phyloP scores from a whole-genome alignment of 2,113 vertebrate species.

The Stegastes partitus region DNA sequence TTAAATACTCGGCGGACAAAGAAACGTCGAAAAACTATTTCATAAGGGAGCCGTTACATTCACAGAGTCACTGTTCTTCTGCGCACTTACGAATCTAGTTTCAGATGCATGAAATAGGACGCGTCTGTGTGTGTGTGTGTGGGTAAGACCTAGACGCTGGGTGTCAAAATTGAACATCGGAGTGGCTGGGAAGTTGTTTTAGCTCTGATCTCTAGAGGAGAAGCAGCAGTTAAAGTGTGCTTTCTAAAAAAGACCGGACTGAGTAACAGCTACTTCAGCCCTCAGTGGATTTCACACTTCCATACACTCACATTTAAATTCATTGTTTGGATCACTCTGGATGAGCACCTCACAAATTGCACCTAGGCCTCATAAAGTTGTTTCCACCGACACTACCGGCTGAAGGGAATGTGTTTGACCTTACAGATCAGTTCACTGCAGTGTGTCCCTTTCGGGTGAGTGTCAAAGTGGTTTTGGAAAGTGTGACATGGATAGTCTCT shows the following conservation, averaged over 20 bases:
- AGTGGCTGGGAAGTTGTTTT: slow-evolving; percentile 38
- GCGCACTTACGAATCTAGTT: slow-evolving; percentile 42
- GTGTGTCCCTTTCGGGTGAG: not conserved
- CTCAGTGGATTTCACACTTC: slow-evolving; percentile 83
- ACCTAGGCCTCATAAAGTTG: not conserved
- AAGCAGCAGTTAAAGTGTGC: slow-evolving; percentile 78
- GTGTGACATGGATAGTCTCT: slow-evolving; percentile 1
- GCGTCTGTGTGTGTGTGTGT: slow-evolving; percentile 35
- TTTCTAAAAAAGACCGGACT: slow-evolving; percentile 78
- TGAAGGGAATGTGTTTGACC: slow-evolving; percentile 24
- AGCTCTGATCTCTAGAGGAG: slow-evolving; percentile 18
- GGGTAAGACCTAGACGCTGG: slow-evolving; percentile 28
- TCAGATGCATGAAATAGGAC: slow-evolving; percentile 51
- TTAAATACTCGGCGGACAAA: slow-evolving; percentile 30
- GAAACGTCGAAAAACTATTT: slow-evolving; percentile 23
- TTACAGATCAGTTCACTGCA: slow-evolving; percentile 13
- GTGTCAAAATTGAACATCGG: slow-evolving; percentile 52
- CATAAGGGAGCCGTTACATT: slow-evolving; percentile 41
- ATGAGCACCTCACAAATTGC: slow-evolving; percentile 9
- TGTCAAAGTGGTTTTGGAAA: slow-evolving; percentile 12
- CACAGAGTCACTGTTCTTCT: slow-evolving; percentile 38
- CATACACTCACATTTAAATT: slow-evolving; percentile 52
- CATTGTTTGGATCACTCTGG: slow-evolving; percentile 15
- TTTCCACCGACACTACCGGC: slow-evolving; percentile 23
- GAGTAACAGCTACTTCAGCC: slow-evolving; percentile 74